A percentile compares a stretch with the other conserved stretches of the same genome.
phyloP scores from a whole-genome alignment of 1,140 invertebrate species.

The Laupala kohalensis region DNA sequence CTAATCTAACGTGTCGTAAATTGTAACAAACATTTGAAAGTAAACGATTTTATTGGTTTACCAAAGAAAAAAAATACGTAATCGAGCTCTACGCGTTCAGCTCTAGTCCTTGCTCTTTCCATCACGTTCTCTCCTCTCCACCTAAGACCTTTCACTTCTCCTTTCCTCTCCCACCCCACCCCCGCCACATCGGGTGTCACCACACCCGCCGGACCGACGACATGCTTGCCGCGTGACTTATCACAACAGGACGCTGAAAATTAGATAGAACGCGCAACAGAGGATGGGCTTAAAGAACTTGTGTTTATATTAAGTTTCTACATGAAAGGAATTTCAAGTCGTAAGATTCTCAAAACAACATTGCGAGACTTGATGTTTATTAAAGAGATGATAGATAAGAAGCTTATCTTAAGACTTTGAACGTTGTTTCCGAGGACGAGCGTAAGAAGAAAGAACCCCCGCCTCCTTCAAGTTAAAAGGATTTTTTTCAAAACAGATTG shows the following conservation, averaged over 20 bases:
- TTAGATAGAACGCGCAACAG: background rate
- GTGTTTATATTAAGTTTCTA: background rate
- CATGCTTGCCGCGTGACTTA: background rate
- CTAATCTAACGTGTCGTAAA: too few species aligned
- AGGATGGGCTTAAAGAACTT: background rate
- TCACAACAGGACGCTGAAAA: background rate
- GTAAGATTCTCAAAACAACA: background rate
- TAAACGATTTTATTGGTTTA: too few species aligned
- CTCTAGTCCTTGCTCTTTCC: too few species aligned
- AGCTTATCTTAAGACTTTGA: background rate
- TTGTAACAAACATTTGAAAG: too few species aligned
- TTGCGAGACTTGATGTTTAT: background rate
- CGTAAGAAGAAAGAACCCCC: background rate
- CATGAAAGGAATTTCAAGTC: background rate
- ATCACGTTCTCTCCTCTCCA: too few species aligned
- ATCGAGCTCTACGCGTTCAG: too few species aligned
- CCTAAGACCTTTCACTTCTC: background rate
- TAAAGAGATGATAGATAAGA: background rate
- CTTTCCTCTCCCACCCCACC: too few species aligned
- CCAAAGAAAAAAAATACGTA: too few species aligned
- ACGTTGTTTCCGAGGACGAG: background rate
- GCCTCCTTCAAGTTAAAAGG: background rate
- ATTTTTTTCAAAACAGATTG: background rate
- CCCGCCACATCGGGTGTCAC: too few species aligned
- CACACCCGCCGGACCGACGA: background rate